These are phyloP conservation scores for Lepidochrysops patricia DNA, from an alignment of 2,888 invertebrate genomes.

Conservation along the genomic window DNA sequence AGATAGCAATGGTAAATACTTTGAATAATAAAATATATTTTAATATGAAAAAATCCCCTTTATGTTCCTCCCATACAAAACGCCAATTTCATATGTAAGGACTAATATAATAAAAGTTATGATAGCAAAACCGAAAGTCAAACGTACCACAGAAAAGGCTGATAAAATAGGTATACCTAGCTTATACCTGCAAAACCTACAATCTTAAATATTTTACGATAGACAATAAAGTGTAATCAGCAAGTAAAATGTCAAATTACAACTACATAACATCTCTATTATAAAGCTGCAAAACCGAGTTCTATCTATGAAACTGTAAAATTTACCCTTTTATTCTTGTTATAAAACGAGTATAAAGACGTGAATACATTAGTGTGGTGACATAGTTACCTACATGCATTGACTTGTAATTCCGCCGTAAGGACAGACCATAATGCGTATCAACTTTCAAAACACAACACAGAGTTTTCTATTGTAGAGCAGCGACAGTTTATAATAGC, in stretches of 20 bases:
- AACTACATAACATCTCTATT: neutral
- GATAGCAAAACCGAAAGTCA: too few species aligned
- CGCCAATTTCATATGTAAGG: too few species aligned
- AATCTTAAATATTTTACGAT: neutral
- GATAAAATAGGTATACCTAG: too few species aligned
- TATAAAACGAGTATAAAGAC: neutral
- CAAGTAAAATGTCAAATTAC: neutral
- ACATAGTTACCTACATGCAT: slow-evolving; percentile 10
- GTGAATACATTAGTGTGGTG: slow-evolving; percentile 5
- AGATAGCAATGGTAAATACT: too few species aligned
- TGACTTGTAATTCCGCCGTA: neutral
- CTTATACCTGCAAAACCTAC: neutral
- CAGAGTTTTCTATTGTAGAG: too few species aligned
- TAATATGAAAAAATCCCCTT: too few species aligned
- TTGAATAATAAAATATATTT: too few species aligned
- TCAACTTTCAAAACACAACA: too few species aligned
- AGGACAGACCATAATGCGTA: neutral
- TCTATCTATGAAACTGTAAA: slow-evolving; percentile 1
- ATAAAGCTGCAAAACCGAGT: neutral
- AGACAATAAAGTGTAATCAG: neutral
- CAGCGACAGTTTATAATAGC: too few species aligned
- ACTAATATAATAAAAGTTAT: too few species aligned
- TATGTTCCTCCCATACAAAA: too few species aligned
- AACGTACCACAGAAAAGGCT: too few species aligned
- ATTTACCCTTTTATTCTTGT: slow-evolving; percentile 1